Conservation (phyloP, 2,797 vertebrate genomes). For the Siniperca undulata region DNA sequence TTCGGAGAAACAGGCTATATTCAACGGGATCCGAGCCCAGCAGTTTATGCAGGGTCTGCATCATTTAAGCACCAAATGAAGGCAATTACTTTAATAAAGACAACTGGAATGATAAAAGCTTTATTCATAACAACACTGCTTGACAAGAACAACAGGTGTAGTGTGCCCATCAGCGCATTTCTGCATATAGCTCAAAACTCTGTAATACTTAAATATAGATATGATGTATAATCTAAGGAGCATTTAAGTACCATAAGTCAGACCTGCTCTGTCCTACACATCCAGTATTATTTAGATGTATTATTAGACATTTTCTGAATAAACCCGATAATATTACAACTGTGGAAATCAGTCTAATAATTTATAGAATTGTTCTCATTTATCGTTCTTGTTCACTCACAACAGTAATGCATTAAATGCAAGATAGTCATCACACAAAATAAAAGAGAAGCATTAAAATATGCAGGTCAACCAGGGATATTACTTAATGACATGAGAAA, state of each 20-base stretch:
- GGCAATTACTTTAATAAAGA: constrained; percentile 50
- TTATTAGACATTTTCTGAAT: constrained; percentile 54
- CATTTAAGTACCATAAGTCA: constrained; percentile 67
- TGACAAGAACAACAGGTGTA: constrained; percentile 61
- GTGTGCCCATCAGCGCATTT: constrained; percentile 75
- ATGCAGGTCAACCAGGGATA: constrained; percentile 47
- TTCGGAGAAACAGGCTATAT: constrained; percentile 13
- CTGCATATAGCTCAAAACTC: constrained; percentile 65
- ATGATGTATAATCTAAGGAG: constrained; percentile 53
- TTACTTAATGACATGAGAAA: constrained; percentile 57
- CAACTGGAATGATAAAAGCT: constrained; percentile 67
- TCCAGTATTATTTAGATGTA: constrained; percentile 64
- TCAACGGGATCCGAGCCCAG: constrained; percentile 36
- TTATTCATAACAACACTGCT: constrained; percentile 77
- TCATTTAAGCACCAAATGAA: not conserved
- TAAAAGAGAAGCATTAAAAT: constrained; percentile 67
- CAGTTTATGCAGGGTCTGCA: not conserved
- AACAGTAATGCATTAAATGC: constrained; percentile 71
- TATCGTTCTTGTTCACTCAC: constrained; percentile 41
- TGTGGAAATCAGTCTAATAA: constrained; percentile 73
- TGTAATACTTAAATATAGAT: constrained; percentile 77
- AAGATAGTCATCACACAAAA: constrained; percentile 63
- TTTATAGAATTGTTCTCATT: constrained; percentile 73
- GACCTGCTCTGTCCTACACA: constrained; percentile 56
- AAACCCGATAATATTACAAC: constrained; percentile 69